Conservation (phyloP, 2,113 vertebrate species). For the Trematocara macrostoma region DNA sequence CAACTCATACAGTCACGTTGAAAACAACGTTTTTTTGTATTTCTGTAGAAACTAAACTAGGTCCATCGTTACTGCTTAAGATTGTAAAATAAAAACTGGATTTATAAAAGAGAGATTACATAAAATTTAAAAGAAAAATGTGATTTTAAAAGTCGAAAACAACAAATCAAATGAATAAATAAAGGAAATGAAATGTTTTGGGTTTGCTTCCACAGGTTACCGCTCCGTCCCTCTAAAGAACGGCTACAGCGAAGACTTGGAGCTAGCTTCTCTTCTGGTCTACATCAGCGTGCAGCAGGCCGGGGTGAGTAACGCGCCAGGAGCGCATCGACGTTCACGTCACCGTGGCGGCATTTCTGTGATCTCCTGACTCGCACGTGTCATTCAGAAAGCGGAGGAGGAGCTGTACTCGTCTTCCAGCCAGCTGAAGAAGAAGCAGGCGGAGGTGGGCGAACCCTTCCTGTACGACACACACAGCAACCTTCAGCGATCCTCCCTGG, state of each 20-base stretch:
- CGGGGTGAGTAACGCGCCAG: slow-evolving; percentile 74
- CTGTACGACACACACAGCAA: slow-evolving; percentile 83
- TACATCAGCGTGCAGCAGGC: slow-evolving; percentile 82
- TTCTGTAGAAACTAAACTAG: not conserved
- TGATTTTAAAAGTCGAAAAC: not conserved
- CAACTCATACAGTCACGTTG: not conserved
- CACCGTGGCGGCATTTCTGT: not conserved
- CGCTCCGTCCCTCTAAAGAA: slow-evolving; percentile 92
- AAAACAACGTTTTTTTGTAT: rapidly evolving
- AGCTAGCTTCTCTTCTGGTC: slow-evolving; percentile 89
- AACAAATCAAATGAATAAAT: not conserved
- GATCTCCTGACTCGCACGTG: not conserved
- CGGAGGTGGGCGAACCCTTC: slow-evolving; percentile 79
- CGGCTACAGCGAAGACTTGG: slow-evolving; percentile 85
- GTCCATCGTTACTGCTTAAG: not conserved
- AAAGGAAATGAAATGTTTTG: not conserved
- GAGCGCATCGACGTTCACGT: not conserved
- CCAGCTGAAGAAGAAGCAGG: slow-evolving; percentile 82
- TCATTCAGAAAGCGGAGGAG: slow-evolving; percentile 80
- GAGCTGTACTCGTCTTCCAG: slow-evolving; percentile 90
- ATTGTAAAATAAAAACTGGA: not conserved
- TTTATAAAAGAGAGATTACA: too few species aligned
- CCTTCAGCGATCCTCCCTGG: slow-evolving; percentile 51
- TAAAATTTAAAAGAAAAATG: rapidly evolving
- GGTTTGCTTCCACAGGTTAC: slow-evolving; percentile 74